phyloP scores from a whole-genome alignment of 2,888 invertebrate species.

The Macrosoma leucophasiata region DNA sequence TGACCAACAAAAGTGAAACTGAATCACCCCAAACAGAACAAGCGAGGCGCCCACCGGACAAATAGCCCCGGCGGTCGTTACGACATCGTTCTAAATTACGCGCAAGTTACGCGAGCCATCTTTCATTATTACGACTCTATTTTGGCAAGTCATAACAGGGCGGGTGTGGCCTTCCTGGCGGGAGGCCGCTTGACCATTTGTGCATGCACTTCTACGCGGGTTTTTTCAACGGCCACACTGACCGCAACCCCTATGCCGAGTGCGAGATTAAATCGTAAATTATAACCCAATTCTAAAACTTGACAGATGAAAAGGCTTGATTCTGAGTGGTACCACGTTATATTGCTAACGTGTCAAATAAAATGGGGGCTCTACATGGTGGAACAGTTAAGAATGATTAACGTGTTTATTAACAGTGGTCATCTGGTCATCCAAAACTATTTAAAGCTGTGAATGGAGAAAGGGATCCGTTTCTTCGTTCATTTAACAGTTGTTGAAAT shows the following conservation, averaged over 20 bases:
- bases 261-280: constrained; percentile 74
- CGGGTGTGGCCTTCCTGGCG: constrained; percentile 53
- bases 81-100: constrained; percentile 63
- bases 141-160: constrained; percentile 71
- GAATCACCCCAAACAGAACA: constrained; percentile 51
- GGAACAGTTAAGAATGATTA: constrained; percentile 56
- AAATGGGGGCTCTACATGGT: constrained; percentile 57
- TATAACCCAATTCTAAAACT: constrained; percentile 73
- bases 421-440: no score
- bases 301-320: constrained; percentile 75
- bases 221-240: constrained; percentile 61
- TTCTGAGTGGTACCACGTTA: constrained; percentile 50
- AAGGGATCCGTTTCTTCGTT: no score
- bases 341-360: constrained; percentile 66
- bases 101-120: constrained; percentile 64
- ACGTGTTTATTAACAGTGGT: no score
- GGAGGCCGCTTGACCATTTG: constrained; percentile 52
- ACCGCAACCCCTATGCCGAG: constrained; percentile 70
- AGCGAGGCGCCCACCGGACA: constrained; percentile 49
- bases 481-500: no score
- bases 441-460: no score
- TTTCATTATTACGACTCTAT: constrained; percentile 71
- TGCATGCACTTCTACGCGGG: constrained; percentile 47
- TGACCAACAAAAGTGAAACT: constrained; percentile 66
- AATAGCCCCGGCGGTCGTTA: constrained; percentile 53